Conservation (phyloP, 2,113 vertebrate species). For the Thalassoma bifasciatum region DNA sequence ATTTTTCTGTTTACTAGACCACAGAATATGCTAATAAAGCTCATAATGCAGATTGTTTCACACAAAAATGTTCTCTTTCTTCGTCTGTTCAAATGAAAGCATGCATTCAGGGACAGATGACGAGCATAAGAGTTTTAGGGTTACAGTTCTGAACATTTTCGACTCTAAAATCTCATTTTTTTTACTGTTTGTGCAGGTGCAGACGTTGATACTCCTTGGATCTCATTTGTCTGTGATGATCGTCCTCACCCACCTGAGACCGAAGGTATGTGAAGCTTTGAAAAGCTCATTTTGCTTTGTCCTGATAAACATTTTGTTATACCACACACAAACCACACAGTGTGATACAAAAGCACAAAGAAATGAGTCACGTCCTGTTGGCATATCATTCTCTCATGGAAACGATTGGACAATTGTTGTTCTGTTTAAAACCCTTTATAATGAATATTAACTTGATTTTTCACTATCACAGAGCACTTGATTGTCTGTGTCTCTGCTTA, state of each 20-base stretch:
- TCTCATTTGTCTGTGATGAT: conserved; percentile 85
- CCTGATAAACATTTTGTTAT: conserved; percentile 63
- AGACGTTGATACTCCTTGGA: conserved; percentile 79
- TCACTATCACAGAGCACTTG: too few relatives aligned
- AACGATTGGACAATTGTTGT: conserved; percentile 5
- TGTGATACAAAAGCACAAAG: conserved; percentile 1
- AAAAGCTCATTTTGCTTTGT: conserved; percentile 73
- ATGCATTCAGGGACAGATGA: conserved; percentile 55
- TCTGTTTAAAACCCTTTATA: too few relatives aligned
- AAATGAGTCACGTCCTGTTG: conserved; percentile 14
- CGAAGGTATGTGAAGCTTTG: conserved; percentile 79
- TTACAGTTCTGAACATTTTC: conserved; percentile 18
- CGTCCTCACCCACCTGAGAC: conserved; percentile 80
- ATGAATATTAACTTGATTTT: too few relatives aligned
- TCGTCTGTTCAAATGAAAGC: conserved; percentile 18
- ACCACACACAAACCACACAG: conserved; percentile 23
- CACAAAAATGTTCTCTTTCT: background rate
- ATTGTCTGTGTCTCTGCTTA: too few relatives aligned
- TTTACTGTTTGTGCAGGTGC: conserved; percentile 78
- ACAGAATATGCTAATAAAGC: conserved; percentile 4
- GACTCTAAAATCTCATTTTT: conserved; percentile 32
- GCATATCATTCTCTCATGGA: conserved; percentile 11
- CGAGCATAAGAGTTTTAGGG: background rate
- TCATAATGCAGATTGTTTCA: background rate
- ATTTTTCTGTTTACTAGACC: conserved; percentile 28